Evolutionary conservation across 1,140 invertebrate genomes (phyloP), one percentile per base, ranked within the genome.

Genomic region (Medauroidea extradentata): DNA sequence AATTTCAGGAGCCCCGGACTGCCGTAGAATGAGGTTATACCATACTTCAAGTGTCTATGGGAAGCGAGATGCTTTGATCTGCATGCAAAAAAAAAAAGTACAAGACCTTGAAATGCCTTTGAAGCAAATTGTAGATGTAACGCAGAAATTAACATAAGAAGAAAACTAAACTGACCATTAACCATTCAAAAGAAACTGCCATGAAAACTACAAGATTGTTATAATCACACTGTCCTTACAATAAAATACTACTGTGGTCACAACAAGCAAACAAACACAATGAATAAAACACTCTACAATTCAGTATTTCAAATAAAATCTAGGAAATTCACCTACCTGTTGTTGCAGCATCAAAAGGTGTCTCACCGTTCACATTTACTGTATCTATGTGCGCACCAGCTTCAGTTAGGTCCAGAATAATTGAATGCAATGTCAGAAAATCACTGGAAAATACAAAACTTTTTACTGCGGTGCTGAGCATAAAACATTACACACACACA

Each of bases 341-440:
- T 11, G 82, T 81, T 8, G 84, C 82, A 56, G 81, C 78, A 62
- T 89, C 83, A 63, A 86, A 81, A 0, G 88, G 85, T 8, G 87
- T 89, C 70, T 84, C 78, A 49, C 86, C 83, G 44, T 77, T 74
- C 60, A 74, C 79, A 74, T 90, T 91, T 27, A 87, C 83, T 53
- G 79, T 82, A 70, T 90, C 88, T 65, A 86, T 81, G 65, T 90
- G 89, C 1, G 87, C 85, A 21, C 86, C 87, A 49, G 81, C 81
- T 62, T 86, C 81, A 19, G 85, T 81, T 38, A 91, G 71, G 55
- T 81, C 78, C 57, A 83, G 78, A 27, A 89, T 85, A 59, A 89
- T 87, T n/a, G 81, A 80, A 66, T 88, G 82, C 9, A 89, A 68
- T 1, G 84, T 88, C 57, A 83, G 73, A 72, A 88, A 88, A 74